Conservation (phyloP, 2,113 vertebrate species). For the Brachyhypopomus gauderio region DNA sequence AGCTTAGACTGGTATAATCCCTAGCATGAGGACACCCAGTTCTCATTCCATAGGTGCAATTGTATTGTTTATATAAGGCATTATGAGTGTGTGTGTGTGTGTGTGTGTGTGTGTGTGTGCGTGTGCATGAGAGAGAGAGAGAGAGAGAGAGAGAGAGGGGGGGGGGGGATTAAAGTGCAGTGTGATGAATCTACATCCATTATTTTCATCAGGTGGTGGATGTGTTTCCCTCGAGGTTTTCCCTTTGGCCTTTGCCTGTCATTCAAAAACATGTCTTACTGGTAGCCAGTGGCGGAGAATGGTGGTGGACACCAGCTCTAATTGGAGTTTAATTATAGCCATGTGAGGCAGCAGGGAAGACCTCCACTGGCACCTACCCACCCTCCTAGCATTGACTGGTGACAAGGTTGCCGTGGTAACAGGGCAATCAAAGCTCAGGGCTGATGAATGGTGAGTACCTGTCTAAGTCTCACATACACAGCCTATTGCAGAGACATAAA, state of each 20-base stretch:
- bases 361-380: slow-evolving; percentile 55
- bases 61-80: background rate
- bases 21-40: background rate
- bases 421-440: slow-evolving; percentile 63
- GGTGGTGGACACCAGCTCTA: slow-evolving; percentile 49
- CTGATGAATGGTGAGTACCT: slow-evolving; percentile 52
- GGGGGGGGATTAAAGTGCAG: background rate
- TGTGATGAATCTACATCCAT: slow-evolving; percentile 8
- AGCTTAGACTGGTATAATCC: background rate
- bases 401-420: slow-evolving; percentile 72
- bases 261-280: slow-evolving; percentile 21
- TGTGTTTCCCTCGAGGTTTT: background rate
- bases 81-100: background rate
- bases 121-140: background rate
- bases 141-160: background rate
- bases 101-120: background rate
- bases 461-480: slow-evolving; percentile 16
- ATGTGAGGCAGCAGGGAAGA: slow-evolving; percentile 49
- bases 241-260: slow-evolving; percentile 28
- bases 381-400: slow-evolving; percentile 57
- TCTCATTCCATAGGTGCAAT: background rate
- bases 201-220: slow-evolving; percentile 8
- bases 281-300: slow-evolving; percentile 43
- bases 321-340: slow-evolving; percentile 72
- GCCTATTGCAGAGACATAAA: background rate